These are phyloP conservation scores for Lasioglossum baleicum DNA, from an alignment of 1,140 invertebrate species.

Conservation along the genomic window DNA sequence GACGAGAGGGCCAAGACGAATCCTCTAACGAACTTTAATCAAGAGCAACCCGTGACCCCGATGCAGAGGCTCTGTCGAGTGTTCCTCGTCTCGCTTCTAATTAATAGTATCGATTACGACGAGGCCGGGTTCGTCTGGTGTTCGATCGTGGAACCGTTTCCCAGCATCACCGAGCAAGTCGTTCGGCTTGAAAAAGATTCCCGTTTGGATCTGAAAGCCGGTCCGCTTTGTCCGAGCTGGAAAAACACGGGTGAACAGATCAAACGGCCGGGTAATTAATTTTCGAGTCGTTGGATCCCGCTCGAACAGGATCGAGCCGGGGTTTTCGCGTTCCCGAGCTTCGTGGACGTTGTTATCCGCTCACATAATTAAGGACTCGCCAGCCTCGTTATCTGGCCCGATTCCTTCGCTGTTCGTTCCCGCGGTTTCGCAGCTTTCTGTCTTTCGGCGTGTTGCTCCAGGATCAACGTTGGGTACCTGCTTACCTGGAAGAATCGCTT, in stretches of 20 bases:
- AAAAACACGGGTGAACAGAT: not conserved
- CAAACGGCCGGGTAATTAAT: conserved; percentile 36
- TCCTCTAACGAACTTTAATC: not conserved
- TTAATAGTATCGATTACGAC: conserved; percentile 45
- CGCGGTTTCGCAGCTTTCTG: not conserved
- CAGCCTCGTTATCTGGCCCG: not conserved
- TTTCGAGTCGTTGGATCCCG: not conserved
- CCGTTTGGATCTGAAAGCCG: not conserved
- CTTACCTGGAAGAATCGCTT: not conserved
- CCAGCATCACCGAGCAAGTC: not conserved
- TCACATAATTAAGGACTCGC: conserved; percentile 5
- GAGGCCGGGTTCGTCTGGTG: not conserved
- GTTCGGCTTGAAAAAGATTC: conserved; percentile 13
- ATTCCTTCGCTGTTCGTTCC: not conserved
- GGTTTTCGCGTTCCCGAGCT: too few species aligned
- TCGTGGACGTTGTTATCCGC: not conserved
- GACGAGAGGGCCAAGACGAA: too few species aligned
- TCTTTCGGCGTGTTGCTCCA: not conserved
- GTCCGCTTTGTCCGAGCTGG: not conserved
- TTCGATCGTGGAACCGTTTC: too few species aligned
- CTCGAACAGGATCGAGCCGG: not conserved
- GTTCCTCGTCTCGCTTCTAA: conserved; percentile 8
- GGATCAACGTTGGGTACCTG: conserved; percentile 2
- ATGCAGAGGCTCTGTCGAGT: not conserved
- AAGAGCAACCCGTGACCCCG: conserved; percentile 19